Evolutionary conservation across 1,140 invertebrate species (phyloP).

Genomic region (Zaprionus davidi): DNA sequence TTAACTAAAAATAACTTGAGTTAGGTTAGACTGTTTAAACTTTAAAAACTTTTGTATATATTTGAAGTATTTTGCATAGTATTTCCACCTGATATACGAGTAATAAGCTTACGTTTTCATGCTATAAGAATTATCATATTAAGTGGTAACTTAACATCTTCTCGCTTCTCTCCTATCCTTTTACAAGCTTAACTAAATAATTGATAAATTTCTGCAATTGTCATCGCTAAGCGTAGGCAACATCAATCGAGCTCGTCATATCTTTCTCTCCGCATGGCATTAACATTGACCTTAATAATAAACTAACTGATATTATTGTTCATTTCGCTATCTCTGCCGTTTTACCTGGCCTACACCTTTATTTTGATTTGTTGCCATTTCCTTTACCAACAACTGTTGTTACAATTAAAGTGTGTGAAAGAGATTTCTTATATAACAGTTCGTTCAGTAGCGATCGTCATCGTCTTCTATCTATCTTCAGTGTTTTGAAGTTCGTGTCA

Average conservation of each 20-base stretch:
- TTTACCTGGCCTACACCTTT: slow-evolving; percentile 9
- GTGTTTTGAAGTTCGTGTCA: slow-evolving; percentile 56
- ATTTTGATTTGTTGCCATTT: slow-evolving; percentile 26
- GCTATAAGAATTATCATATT: background rate
- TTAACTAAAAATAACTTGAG: background rate
- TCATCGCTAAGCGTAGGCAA: slow-evolving; percentile 14
- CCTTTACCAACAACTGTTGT: slow-evolving; percentile 32
- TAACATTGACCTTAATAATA: slow-evolving; percentile 79
- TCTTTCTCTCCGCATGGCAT: slow-evolving; percentile 48
- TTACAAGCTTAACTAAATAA: background rate
- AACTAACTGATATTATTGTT: slow-evolving; percentile 57
- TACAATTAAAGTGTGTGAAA: slow-evolving; percentile 55
- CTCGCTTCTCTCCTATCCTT: background rate
- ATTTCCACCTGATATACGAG: background rate
- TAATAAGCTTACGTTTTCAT: background rate
- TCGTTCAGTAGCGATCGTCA: slow-evolving; percentile 24
- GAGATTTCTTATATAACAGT: slow-evolving; percentile 64
- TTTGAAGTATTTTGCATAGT: background rate
- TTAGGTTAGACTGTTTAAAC: background rate
- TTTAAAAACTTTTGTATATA: background rate
- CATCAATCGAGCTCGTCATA: slow-evolving; percentile 3
- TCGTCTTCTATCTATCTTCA: slow-evolving; percentile 19
- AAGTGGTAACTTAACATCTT: background rate
- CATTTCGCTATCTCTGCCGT: slow-evolving; percentile 16
- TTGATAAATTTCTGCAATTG: slow-evolving; percentile 20